Evolutionary conservation across 2,797 vertebrate genomes (phyloP).

Genomic region (Paratrypauchen microcephalus): DNA sequence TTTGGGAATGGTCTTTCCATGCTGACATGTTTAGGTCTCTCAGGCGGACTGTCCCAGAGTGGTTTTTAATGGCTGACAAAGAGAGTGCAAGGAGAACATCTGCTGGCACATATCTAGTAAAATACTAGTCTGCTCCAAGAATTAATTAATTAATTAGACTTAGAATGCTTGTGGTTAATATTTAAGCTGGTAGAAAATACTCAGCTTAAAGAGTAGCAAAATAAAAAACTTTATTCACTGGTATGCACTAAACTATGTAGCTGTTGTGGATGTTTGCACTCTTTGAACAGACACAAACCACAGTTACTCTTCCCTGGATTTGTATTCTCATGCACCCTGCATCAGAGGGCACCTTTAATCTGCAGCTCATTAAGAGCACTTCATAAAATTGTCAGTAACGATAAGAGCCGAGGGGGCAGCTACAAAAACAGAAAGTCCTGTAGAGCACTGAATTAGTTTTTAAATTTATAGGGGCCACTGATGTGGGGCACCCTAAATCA

Average conservation of each 20-base stretch:
- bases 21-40: constrained; percentile 67
- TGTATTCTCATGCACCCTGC: constrained; percentile 62
- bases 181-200: constrained; percentile 84
- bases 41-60: constrained; percentile 59
- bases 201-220: constrained; percentile 81
- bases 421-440: constrained; percentile 90
- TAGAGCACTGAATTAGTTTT: constrained; percentile 91
- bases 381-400: constrained; percentile 96
- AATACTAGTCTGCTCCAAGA: constrained; percentile 72
- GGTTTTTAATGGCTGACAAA: constrained; percentile 77
- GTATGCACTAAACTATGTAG: constrained; percentile 84
- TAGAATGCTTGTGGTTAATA: constrained; percentile 76
- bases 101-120: constrained; percentile 68
- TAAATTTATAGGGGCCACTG: constrained; percentile 92
- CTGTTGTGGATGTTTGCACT: constrained; percentile 44
- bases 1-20: constrained; percentile 30
- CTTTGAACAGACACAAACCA: constrained; percentile 64
- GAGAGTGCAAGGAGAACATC: constrained; percentile 73
- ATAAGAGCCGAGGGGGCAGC: constrained; percentile 88
- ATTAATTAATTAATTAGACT: constrained; percentile 95
- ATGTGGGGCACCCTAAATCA: constrained; percentile 92
- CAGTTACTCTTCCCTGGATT: constrained; percentile 33
- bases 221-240: constrained; percentile 62
- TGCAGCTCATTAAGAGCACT: constrained; percentile 97
- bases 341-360: constrained; percentile 87